Evolutionary conservation across 2,113 vertebrate genomes (phyloP).

Genomic region (Phoxinus phoxinus): DNA sequence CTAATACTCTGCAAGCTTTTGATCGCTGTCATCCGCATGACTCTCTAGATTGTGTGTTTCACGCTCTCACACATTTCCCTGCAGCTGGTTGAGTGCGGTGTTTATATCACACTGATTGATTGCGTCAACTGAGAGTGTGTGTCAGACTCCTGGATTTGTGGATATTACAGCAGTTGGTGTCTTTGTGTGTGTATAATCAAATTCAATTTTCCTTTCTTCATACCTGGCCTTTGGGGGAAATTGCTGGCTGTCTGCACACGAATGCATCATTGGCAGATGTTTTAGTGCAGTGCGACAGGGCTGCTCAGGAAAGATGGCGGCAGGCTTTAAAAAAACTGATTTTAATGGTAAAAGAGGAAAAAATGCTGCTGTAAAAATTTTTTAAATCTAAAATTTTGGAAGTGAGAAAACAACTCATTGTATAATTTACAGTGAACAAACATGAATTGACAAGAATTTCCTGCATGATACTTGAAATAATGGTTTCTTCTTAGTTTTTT

Average conservation of each 20-base stretch:
- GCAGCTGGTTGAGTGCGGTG: constrained; percentile 6
- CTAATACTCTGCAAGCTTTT: neutral
- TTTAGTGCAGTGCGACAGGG: neutral
- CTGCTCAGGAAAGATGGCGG: neutral
- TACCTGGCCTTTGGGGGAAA: constrained; percentile 23
- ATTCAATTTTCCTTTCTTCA: constrained; percentile 44
- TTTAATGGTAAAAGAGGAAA: no score
- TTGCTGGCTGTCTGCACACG: constrained; percentile 34
- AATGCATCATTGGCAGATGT: constrained; percentile 8
- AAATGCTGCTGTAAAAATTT: no score
- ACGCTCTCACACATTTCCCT: constrained; percentile 10
- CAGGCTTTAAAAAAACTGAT: neutral
- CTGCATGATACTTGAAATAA: no score
- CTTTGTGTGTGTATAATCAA: constrained; percentile 22
- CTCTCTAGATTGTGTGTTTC: neutral
- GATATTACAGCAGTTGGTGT: constrained; percentile 35
- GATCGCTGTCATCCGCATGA: neutral
- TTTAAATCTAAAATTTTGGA: no score
- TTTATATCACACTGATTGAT: constrained; percentile 31
- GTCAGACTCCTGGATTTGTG: constrained; percentile 30
- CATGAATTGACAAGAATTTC: no score
- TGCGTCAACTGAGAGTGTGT: constrained; percentile 44
- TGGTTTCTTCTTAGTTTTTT: no score
- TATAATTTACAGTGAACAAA: no score
- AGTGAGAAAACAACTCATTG: no score